Base-by-base conservation (phyloP, 2,888 invertebrate species). In the Torymus tubicola region DNA sequence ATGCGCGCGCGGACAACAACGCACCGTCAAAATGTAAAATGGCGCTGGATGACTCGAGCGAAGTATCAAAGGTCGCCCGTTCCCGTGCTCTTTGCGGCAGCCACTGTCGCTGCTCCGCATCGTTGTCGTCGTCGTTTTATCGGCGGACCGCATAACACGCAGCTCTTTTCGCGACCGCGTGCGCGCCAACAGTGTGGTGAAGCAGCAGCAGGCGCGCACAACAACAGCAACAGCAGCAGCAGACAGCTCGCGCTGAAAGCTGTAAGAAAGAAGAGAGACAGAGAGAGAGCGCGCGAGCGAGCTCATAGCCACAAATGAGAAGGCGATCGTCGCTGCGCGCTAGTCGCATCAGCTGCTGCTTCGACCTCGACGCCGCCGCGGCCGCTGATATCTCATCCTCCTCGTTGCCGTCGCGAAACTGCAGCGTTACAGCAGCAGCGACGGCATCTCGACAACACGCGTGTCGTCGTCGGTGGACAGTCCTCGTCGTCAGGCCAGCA, bases 31-130 rank as follows among this genome's bases (percentile, higher is more conserved):
- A 24, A 75, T 64, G 68, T 83, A 88, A 89, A 87, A 89, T 89
- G 90, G 89, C 89, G 88, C 84, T 87, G 87, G 86, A 83, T 89
- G 88, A 88, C 87, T 88, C 87, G 87, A 87, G 84, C 83, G 84
- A 86, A 84, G 88, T 88, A 87, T 86, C 89, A 88, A 89, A 88
- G 88, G 88, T 89, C 87, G 85, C 78, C 58, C 42, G 42, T 42
- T 42, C 42, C 10, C 42, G 42, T 42, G 21, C 24, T 68, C 8
- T 24, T 57, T 18, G 57, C 52, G 57, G 68, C 58, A 60, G 61
- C 50, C 67, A 58, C 67, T 74, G 50, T 42, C 24, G 18, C 63
- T 71, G 50, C 5, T 24, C 57, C 5, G 21, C 58, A 4, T 64
- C 57, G 18, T 24, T 53, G 16, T 68, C 31, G 60, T 75, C 24